These are phyloP conservation scores for Strongylocentrotus purpuratus DNA, from an alignment of 35 echinoderm and acorn worm genomes.

Conservation along the genomic window DNA sequence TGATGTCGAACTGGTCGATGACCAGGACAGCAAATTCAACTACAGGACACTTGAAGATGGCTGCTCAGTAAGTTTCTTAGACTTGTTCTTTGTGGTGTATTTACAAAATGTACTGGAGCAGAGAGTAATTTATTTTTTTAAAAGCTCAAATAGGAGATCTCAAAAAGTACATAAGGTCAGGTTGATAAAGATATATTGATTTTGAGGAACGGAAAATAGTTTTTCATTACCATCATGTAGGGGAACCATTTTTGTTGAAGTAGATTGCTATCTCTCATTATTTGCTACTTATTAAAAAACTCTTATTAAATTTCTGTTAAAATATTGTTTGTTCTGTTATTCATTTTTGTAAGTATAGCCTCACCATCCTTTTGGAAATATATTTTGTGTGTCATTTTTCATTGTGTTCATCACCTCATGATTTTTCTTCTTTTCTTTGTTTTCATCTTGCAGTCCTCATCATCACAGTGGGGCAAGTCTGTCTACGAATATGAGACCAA, in stretches of 20 bases:
- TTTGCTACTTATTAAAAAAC: no score
- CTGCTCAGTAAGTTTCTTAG: constrained; percentile 75
- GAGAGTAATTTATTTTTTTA: not conserved
- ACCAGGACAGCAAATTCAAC: constrained; percentile 55
- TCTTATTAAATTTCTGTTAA: no score
- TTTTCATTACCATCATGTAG: not conserved
- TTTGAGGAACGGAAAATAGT: not conserved
- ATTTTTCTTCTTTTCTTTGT: not conserved
- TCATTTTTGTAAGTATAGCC: not conserved
- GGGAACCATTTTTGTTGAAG: not conserved
- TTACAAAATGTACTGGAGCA: not conserved
- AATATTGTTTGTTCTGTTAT: not conserved
- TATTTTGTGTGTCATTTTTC: no score
- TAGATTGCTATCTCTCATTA: not conserved
- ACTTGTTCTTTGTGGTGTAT: not conserved
- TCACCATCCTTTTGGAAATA: no score
- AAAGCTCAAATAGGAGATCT: not conserved
- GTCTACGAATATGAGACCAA: constrained; percentile 72
- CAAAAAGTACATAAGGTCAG: not conserved
- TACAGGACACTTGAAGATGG: constrained; percentile 70
- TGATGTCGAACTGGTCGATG: constrained; percentile 58
- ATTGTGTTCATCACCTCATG: not conserved
- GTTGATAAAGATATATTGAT: not conserved
- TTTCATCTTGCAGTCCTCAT: constrained; percentile 46
- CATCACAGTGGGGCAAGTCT: constrained; percentile 64